These are phyloP conservation scores for Electrona antarctica DNA, from an alignment of 2,113 vertebrate species.

Conservation along the genomic window DNA sequence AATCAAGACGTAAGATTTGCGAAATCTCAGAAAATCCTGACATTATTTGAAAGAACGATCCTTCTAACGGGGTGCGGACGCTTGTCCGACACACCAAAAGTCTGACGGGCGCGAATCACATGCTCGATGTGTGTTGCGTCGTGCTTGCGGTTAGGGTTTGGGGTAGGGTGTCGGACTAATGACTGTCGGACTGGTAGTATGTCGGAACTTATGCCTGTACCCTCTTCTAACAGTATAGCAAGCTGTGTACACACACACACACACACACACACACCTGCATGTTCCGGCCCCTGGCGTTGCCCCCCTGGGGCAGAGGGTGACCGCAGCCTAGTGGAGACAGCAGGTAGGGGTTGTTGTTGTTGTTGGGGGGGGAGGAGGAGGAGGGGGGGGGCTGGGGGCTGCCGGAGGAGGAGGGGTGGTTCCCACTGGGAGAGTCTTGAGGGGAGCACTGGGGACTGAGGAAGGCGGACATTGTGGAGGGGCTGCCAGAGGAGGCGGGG, in stretches of 20 bases:
- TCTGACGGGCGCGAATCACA: background rate
- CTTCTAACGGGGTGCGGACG: background rate
- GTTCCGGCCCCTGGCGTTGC: slow-evolving; percentile 74
- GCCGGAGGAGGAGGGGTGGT: slow-evolving; percentile 65
- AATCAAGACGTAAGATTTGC: no score
- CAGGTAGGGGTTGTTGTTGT: slow-evolving; percentile 83
- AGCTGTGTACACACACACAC: no score
- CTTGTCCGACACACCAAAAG: no score
- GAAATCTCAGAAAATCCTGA: no score
- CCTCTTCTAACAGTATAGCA: no score
- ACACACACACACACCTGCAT: slow-evolving; percentile 79
- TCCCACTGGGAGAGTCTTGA: slow-evolving; percentile 86
- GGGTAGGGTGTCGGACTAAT: no score
- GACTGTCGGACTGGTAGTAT: no score
- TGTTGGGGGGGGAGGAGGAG: slow-evolving; percentile 70
- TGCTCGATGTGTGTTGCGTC: no score
- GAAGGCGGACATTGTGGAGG: slow-evolving; percentile 85
- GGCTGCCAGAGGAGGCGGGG: slow-evolving; percentile 69
- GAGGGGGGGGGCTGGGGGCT: slow-evolving; percentile 91
- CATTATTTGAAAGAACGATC: no score
- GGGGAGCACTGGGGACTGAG: slow-evolving; percentile 96
- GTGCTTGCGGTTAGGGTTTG: no score
- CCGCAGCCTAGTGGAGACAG: slow-evolving; percentile 75
- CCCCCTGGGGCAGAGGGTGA: slow-evolving; percentile 72
- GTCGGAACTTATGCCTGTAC: no score